These are phyloP conservation scores for Diplolepis rosae DNA, from an alignment of 2,888 invertebrate species.

Conservation along the genomic window DNA sequence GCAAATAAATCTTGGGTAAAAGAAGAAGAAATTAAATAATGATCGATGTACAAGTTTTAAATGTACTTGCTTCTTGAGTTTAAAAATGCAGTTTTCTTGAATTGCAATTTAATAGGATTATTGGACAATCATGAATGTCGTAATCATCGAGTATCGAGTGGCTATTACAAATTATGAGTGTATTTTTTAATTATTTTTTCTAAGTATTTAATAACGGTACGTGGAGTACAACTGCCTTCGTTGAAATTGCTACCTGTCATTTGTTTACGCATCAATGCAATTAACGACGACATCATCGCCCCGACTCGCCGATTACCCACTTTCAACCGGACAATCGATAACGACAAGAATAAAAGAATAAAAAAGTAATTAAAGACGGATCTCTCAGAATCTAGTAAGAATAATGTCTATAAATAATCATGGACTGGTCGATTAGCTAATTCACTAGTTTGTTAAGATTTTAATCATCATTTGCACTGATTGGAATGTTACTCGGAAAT, in stretches of 20 bases:
- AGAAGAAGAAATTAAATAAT: not conserved
- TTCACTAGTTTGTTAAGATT: not conserved
- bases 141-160: conserved; percentile 7
- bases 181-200: not conserved
- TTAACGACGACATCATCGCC: conserved; percentile 34
- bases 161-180: conserved; percentile 8
- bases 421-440: not conserved
- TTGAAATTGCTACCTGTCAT: conserved; percentile 27
- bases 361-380: conserved; percentile 23
- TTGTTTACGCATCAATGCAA: conserved; percentile 27
- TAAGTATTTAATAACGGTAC: conserved; percentile 36
- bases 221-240: conserved; percentile 27
- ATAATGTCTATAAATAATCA: conserved; percentile 17
- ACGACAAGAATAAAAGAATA: not conserved
- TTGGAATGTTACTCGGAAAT: conserved; percentile 22
- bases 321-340: conserved; percentile 33
- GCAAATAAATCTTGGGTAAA: not conserved
- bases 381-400: not conserved
- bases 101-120: not conserved
- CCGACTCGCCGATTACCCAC: conserved; percentile 30
- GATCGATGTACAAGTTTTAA: conserved; percentile 8
- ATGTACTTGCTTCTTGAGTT: not conserved
- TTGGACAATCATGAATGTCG: not conserved
- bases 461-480: conserved; percentile 9
- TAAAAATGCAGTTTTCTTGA: not conserved